Evolutionary conservation across 2,113 vertebrate genomes (phyloP).

Genomic region (Todiramphus saurophagus): DNA sequence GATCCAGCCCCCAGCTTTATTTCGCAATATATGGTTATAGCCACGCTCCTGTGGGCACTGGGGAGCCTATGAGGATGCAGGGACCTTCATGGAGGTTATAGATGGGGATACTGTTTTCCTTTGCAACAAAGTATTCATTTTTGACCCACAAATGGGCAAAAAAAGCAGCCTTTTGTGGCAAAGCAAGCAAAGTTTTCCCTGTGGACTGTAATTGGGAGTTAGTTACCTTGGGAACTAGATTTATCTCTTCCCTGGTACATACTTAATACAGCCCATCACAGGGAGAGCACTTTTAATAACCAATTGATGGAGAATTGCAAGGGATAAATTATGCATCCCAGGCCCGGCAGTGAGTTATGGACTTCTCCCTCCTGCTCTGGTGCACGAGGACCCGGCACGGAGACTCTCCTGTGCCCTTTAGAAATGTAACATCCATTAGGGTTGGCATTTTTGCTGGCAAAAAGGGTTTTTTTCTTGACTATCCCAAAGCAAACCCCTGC

Average conservation of each 20-base stretch:
- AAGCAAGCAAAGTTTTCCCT: constrained; percentile 20
- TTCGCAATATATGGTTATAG: not conserved
- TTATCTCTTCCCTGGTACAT: constrained; percentile 60
- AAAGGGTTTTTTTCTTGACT: not conserved
- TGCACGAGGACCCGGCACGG: not conserved
- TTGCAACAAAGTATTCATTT: not conserved
- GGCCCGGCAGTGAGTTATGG: constrained; percentile 67
- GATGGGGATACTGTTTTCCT: not conserved
- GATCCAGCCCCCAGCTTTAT: not conserved
- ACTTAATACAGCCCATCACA: constrained; percentile 67
- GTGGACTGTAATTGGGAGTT: not conserved
- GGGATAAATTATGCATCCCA: constrained; percentile 78
- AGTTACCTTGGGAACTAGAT: constrained; percentile 78
- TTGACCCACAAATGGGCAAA: not conserved
- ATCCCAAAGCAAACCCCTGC: not conserved
- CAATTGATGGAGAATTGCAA: constrained; percentile 78
- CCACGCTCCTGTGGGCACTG: fast-evolving
- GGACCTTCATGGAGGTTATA: not conserved
- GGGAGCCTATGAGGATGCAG: not conserved
- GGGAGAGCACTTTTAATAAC: constrained; percentile 80
- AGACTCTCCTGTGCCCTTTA: not conserved
- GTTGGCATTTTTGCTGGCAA: not conserved
- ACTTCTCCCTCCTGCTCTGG: constrained; percentile 26
- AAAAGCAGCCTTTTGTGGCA: not conserved
- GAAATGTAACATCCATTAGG: not conserved